A percentile compares a stretch with the other conserved stretches of the same genome.
phyloP scores from a whole-genome alignment of 2,113 vertebrate species.

The Otis tarda region DNA sequence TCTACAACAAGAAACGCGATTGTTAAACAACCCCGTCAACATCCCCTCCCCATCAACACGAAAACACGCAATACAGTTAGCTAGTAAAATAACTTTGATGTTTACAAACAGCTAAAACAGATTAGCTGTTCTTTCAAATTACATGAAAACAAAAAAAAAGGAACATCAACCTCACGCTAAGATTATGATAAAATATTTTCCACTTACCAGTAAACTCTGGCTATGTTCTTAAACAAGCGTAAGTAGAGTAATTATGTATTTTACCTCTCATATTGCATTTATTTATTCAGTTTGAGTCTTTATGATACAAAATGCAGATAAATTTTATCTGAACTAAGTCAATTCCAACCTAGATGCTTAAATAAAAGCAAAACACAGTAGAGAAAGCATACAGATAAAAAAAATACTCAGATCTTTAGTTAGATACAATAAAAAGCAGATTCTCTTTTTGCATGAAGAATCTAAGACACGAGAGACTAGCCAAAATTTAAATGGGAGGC shows the following conservation, averaged over 20 bases:
- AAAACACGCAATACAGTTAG: background rate
- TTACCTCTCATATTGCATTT: background rate
- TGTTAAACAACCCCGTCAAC: background rate
- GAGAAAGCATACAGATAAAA: accelerated
- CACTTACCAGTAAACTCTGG: background rate
- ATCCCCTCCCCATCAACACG: background rate
- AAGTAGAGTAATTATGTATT: background rate
- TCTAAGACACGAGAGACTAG: background rate
- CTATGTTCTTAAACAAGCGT: background rate
- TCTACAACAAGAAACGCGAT: background rate
- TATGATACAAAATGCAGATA: background rate
- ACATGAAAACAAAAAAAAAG: background rate
- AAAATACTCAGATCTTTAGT: background rate
- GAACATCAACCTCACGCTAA: background rate
- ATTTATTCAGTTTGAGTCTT: background rate
- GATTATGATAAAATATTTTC: background rate
- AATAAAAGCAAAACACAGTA: background rate
- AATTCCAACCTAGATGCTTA: background rate
- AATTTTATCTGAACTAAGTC: background rate
- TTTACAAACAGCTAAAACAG: background rate
- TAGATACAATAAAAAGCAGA: background rate
- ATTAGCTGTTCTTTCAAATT: background rate
- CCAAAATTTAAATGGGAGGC: background rate
- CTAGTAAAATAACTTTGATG: background rate
- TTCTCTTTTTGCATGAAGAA: background rate